Evolutionary conservation across 30 jellyfish, hydroid and myxozoan species (phyloP).

Genomic region (Nemopilema nomurai): DNA sequence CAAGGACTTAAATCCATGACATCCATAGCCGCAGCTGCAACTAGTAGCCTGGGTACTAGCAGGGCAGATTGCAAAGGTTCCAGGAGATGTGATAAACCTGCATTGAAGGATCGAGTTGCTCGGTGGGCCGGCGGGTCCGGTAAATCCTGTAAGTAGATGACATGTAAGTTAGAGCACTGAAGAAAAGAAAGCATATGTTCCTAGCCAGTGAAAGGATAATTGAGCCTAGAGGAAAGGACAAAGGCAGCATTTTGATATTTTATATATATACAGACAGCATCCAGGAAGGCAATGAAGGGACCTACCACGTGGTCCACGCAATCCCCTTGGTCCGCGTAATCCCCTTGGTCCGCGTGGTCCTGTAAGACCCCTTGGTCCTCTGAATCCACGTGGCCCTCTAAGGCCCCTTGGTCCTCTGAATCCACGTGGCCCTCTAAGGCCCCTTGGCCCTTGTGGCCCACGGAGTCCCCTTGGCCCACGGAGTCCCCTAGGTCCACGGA

Average conservation of each 20-base stretch:
- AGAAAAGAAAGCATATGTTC: not conserved
- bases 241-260: too few species aligned
- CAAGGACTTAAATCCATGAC: constrained; percentile 21
- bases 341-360: constrained; percentile 34
- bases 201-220: not conserved
- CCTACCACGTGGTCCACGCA: too few species aligned
- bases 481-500: constrained; percentile 35
- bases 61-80: constrained; percentile 37
- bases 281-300: too few species aligned
- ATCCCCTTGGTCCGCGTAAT: too few species aligned
- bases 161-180: not conserved
- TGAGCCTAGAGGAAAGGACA: not conserved
- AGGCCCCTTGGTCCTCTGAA: constrained; percentile 28
- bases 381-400: constrained; percentile 32
- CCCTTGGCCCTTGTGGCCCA: constrained; percentile 34
- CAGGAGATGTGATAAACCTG: constrained; percentile 4
- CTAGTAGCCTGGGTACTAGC: constrained; percentile 44
- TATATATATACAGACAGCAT: too few species aligned
- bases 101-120: constrained; percentile 35
- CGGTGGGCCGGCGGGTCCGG: constrained; percentile 22
- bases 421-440: constrained; percentile 43
- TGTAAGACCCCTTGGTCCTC: constrained; percentile 29
- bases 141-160: constrained; percentile 13
- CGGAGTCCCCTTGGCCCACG: constrained; percentile 10
- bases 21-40: constrained; percentile 57